Percentiles rank a stretch among this genome's conserved stretches.
These are phyloP conservation scores for Syngnathus floridae DNA, from an alignment of 2,113 vertebrate species.

Conservation along the genomic window DNA sequence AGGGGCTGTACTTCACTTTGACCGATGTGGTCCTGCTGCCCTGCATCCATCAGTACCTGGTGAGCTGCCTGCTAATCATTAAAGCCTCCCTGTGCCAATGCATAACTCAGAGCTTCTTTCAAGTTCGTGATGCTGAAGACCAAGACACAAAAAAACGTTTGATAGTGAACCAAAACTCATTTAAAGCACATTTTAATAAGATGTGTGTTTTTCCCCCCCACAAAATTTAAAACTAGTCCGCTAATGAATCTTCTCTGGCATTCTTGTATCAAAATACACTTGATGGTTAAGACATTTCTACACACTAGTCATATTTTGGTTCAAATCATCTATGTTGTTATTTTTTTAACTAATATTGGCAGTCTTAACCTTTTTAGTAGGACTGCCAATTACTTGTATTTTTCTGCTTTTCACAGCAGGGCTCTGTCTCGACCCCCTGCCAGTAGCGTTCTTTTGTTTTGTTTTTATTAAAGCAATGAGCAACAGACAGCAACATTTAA, in stretches of 20 bases:
- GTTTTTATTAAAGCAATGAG: too few relatives aligned
- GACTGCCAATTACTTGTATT: neutral
- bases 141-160: neutral
- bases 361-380: neutral
- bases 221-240: neutral
- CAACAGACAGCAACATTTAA: too few relatives aligned
- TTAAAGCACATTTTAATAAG: neutral
- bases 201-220: neutral
- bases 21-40: slow-evolving; percentile 90
- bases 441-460: too few relatives aligned
- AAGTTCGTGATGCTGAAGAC: neutral
- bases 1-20: slow-evolving; percentile 94
- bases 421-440: too few relatives aligned
- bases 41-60: slow-evolving; percentile 88
- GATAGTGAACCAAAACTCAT: neutral
- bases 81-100: slow-evolving; percentile 11
- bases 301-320: too few relatives aligned
- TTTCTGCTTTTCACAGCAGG: neutral
- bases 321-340: too few relatives aligned
- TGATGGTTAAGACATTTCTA: too few relatives aligned
- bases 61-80: slow-evolving; percentile 62
- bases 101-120: neutral
- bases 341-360: neutral
- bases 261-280: neutral
- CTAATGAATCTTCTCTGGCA: neutral